Base-by-base conservation (phyloP, 2,113 vertebrate genomes). In the Mus pahari region DNA sequence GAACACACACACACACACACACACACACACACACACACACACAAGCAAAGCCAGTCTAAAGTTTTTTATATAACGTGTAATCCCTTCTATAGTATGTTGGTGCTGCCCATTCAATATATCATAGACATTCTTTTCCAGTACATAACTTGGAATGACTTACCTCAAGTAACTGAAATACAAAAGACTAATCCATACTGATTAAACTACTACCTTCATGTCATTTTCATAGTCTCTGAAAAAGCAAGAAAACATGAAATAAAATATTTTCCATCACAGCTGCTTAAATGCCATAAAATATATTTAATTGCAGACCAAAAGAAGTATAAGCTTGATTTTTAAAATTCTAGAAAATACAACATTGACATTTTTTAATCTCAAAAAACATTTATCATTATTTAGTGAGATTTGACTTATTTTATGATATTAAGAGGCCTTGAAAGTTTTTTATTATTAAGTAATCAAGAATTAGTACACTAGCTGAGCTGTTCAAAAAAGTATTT, bases 351-450 rank as follows among this genome's bases (percentile, higher is more conserved):
- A 26, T 79, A 77, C 53, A 77, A 0, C 3, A 1, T 50, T 95
- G 17, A 71, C 7, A 71, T 55, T 84, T 42, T 83, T 82, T 39
- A 12, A 94, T 1, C 4, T 96, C 5, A 20, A 87, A 45, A 90
- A 94, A 42, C 87, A 77, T 74, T 92, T 83, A 64, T 50, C 55
- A 48, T 77, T 97, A 83, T 81, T 89, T 95, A 71, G 64, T 39
- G 33, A 79, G 16, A 93, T 58, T 90, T 62, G 12, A 10, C 64
- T 90, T 81, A 83, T 90, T 93, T 95, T 93, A 93, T 53, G 33
- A 79, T 81, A 36, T 89, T 87, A 91, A 78, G 19, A 92, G 45
- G 11, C 64, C 26, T 88, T n/a, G 0, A 84, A 74, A 91, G 48
- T 48, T 87, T 14, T 95, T 86, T 83, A 78, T 86, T 90, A 0